Percentiles rank a stretch among this genome's conserved stretches.
phyloP scores from a whole-genome alignment of 1,140 invertebrate genomes.

The Periplaneta americana region DNA sequence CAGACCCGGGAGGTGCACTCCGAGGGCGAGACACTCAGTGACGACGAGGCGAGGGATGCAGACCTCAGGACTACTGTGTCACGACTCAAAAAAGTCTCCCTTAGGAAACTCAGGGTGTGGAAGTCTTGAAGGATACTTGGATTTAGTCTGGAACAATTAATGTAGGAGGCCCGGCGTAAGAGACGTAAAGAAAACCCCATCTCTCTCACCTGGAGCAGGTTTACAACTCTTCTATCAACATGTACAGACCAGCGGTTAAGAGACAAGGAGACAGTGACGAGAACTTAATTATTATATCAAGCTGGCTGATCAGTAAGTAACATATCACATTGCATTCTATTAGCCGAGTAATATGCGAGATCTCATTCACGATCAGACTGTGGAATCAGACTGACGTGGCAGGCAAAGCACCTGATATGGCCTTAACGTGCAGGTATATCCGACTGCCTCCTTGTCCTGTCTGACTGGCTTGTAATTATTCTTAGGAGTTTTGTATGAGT shows the following conservation, averaged over 20 bases:
- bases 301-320: background rate
- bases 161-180: no score
- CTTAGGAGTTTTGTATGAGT: slow-evolving; percentile 2
- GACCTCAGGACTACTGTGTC: slow-evolving; percentile 46
- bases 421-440: background rate
- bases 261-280: background rate
- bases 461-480: background rate
- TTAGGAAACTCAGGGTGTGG: slow-evolving; percentile 68
- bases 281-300: background rate
- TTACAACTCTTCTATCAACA: background rate
- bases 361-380: background rate
- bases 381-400: background rate
- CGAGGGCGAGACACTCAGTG: slow-evolving; percentile 62
- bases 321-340: background rate
- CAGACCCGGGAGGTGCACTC: slow-evolving; percentile 61
- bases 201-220: background rate
- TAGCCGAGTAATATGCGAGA: background rate
- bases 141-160: background rate
- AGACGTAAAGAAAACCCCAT: background rate
- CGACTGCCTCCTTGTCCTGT: background rate
- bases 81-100: slow-evolving; percentile 66
- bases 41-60: slow-evolving; percentile 39
- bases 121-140: slow-evolving; percentile 51
- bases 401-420: background rate
- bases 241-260: background rate